Evolutionary conservation across 1,140 invertebrate genomes (phyloP).

Genomic region (Zelostemma sp.): DNA sequence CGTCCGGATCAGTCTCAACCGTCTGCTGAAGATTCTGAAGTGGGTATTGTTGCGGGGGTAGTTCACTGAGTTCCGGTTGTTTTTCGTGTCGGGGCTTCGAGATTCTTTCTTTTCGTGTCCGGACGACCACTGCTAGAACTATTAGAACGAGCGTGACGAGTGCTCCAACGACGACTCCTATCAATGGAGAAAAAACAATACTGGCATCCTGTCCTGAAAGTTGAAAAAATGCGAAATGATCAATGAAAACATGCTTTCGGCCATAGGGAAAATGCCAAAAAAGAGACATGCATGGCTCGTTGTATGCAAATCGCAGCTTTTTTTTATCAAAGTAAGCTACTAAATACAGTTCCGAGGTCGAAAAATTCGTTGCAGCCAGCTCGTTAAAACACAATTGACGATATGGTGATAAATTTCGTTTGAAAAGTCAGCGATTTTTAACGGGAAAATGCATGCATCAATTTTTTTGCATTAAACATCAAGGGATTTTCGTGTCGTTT

Average conservation of each 20-base stretch:
- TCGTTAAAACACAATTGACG: too few species aligned
- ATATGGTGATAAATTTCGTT: too few species aligned
- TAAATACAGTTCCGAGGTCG: too few species aligned
- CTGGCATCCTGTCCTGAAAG: conserved; percentile 72
- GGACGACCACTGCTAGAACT: conserved; percentile 69
- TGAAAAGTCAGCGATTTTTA: too few species aligned
- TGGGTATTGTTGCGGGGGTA: conserved; percentile 67
- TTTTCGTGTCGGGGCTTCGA: conserved; percentile 68
- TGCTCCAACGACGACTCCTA: conserved; percentile 72
- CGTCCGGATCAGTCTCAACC: conserved; percentile 79
- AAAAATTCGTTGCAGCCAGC: too few species aligned
- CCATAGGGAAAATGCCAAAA: too few species aligned
- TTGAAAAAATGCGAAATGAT: conserved; percentile 12
- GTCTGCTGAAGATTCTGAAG: conserved; percentile 66
- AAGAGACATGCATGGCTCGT: too few species aligned
- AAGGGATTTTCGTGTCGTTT: too few species aligned
- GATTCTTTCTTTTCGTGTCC: conserved; percentile 65
- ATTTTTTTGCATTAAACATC: too few species aligned
- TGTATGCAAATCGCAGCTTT: too few species aligned
- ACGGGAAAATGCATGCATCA: too few species aligned
- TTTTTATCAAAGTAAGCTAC: too few species aligned
- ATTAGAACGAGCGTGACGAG: conserved; percentile 71
- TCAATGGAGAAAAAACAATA: conserved; percentile 70
- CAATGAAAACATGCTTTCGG: neutral
- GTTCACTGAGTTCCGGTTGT: conserved; percentile 63